phyloP scores from a whole-genome alignment of 2,797 vertebrate genomes.

The Chelonia mydas region DNA sequence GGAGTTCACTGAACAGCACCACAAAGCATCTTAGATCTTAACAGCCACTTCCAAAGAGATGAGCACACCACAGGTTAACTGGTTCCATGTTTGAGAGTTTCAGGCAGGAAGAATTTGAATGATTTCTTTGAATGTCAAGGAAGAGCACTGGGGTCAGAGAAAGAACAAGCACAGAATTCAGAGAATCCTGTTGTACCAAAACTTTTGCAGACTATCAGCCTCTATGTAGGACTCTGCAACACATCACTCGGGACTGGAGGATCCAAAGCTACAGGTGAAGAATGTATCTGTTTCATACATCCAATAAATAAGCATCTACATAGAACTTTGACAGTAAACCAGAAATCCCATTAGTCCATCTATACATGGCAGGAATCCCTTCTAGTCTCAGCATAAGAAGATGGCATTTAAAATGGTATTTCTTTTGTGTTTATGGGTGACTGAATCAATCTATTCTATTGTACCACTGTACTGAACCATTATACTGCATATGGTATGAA shows the following conservation, averaged over 20 bases:
- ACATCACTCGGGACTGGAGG: not conserved
- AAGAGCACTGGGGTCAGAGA: not conserved
- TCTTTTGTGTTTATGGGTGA: not conserved
- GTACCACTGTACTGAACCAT: not conserved
- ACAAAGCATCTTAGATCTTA: not conserved
- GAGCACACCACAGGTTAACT: not conserved
- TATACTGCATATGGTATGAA: not conserved
- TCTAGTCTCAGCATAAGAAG: not conserved
- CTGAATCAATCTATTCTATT: not conserved
- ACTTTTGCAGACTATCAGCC: not conserved
- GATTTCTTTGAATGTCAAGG: not conserved
- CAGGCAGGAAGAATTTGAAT: not conserved
- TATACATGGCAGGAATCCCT: not conserved
- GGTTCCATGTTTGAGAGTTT: not conserved
- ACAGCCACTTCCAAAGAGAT: not conserved
- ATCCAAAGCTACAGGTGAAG: conserved; percentile 25
- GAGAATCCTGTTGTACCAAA: not conserved
- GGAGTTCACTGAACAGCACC: not conserved
- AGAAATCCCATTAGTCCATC: conserved; percentile 21
- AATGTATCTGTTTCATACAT: not conserved
- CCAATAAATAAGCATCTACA: not conserved
- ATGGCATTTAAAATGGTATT: not conserved
- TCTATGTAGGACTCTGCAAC: not conserved
- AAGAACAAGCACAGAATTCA: not conserved
- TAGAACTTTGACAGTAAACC: not conserved